Percentiles rank a stretch among this genome's conserved stretches.
Evolutionary conservation across 2,797 vertebrate species (phyloP).

Genomic region (Urocyon cinereoargenteus): DNA sequence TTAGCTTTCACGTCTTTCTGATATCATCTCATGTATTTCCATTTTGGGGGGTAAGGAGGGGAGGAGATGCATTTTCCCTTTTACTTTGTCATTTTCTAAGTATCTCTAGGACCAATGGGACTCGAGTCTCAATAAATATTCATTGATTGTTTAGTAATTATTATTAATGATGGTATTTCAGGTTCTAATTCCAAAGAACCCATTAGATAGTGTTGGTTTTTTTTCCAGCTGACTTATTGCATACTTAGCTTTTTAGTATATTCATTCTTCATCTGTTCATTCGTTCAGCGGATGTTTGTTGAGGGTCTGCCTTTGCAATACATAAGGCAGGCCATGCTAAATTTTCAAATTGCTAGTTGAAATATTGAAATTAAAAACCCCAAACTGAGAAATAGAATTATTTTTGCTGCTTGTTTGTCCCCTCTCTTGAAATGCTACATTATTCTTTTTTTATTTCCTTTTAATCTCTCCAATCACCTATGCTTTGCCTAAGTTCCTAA

Average conservation of each 20-base stretch:
- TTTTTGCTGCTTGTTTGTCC: constrained; percentile 4
- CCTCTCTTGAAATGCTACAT: constrained; percentile 65
- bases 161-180: neutral
- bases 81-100: neutral
- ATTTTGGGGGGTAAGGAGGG: neutral
- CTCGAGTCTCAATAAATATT: neutral
- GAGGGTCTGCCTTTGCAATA: neutral
- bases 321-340: neutral
- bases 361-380: neutral
- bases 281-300: neutral
- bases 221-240: neutral
- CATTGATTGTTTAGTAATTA: neutral
- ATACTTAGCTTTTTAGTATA: neutral
- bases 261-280: neutral
- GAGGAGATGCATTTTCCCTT: neutral
- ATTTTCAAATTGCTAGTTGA: neutral
- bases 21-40: neutral
- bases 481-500: constrained; percentile 76
- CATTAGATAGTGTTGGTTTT: neutral
- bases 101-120: neutral
- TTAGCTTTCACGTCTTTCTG: neutral
- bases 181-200: neutral
- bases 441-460: neutral
- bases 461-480: constrained; percentile 71
- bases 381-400: neutral